phyloP scores from a whole-genome alignment of 1,140 invertebrate species.

The Drosophila oshimai region DNA sequence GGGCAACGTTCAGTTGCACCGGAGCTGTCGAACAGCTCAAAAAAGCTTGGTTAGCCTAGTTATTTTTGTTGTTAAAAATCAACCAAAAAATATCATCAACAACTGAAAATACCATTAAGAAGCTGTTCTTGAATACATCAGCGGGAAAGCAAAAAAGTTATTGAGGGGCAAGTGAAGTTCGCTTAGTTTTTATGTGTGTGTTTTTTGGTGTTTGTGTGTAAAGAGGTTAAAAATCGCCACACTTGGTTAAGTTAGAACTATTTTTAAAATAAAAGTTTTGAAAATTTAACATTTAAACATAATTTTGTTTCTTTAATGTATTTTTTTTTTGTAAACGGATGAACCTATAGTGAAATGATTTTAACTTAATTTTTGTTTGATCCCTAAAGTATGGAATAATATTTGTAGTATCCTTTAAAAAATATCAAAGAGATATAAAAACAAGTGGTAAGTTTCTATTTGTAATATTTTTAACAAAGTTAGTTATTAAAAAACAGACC shows the following conservation, averaged over 20 bases:
- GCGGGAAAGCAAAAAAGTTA: conserved; percentile 68
- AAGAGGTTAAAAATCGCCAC: neutral
- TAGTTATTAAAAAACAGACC: too few relatives aligned
- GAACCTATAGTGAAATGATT: too few relatives aligned
- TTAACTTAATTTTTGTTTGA: too few relatives aligned
- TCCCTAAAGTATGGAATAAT: too few relatives aligned
- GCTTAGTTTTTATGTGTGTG: conserved; percentile 41
- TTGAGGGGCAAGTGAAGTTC: conserved; percentile 62
- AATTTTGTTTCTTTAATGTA: neutral
- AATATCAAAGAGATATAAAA: too few relatives aligned
- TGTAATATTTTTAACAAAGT: too few relatives aligned
- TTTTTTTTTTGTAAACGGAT: too few relatives aligned
- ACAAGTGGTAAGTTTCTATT: too few relatives aligned
- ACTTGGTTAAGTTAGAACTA: neutral
- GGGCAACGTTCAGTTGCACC: conserved; percentile 59
- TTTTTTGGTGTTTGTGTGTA: conserved; percentile 1
- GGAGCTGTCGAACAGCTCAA: conserved; percentile 16
- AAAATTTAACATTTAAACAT: neutral
- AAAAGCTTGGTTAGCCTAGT: conserved; percentile 27
- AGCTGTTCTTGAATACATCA: conserved; percentile 70
- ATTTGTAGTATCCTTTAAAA: too few relatives aligned
- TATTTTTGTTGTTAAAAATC: conserved; percentile 40
- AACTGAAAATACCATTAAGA: conserved; percentile 69
- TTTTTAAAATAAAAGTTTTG: neutral
- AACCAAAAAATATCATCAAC: conserved; percentile 50